A percentile compares a stretch with the other conserved stretches of the same genome.
These are phyloP conservation scores for Kryptopterus vitreolus DNA, from an alignment of 2,797 vertebrate species.

Conservation along the genomic window DNA sequence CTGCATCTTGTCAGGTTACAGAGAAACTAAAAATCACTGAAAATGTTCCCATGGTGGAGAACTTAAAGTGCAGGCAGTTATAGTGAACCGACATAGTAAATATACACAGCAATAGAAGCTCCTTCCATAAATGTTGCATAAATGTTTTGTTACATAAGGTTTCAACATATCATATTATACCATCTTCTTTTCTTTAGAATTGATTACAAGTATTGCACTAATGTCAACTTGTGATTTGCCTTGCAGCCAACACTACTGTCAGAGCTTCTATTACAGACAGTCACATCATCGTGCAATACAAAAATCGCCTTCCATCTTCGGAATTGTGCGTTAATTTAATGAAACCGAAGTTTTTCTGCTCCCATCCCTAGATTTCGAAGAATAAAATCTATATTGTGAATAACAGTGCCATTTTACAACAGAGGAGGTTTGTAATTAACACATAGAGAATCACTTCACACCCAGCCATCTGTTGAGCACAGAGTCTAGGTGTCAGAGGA, in stretches of 20 bases:
- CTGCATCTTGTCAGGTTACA: not conserved
- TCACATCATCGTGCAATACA: no score
- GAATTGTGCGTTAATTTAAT: not conserved
- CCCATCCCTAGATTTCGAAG: not conserved
- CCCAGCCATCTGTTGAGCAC: conserved; percentile 70
- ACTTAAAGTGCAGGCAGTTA: not conserved
- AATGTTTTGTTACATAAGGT: not conserved
- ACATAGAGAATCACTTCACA: conserved; percentile 72
- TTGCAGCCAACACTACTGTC: not conserved
- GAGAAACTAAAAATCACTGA: not conserved
- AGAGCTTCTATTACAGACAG: not conserved
- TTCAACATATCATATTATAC: not conserved
- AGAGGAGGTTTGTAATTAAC: conserved; percentile 70
- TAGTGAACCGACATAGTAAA: not conserved
- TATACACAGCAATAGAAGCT: not conserved
- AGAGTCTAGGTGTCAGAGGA: conserved; percentile 30
- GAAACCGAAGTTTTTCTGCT: not conserved
- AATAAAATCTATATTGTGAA: conserved; percentile 15
- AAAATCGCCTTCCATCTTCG: not conserved
- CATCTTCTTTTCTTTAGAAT: not conserved
- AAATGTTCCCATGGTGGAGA: not conserved
- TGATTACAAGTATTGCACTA: not conserved
- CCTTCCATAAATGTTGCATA: not conserved
- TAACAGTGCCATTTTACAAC: conserved; percentile 26
- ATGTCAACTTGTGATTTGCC: not conserved